Evolutionary conservation across 2,113 vertebrate species (phyloP).

Genomic region (Galeopterus variegatus): DNA sequence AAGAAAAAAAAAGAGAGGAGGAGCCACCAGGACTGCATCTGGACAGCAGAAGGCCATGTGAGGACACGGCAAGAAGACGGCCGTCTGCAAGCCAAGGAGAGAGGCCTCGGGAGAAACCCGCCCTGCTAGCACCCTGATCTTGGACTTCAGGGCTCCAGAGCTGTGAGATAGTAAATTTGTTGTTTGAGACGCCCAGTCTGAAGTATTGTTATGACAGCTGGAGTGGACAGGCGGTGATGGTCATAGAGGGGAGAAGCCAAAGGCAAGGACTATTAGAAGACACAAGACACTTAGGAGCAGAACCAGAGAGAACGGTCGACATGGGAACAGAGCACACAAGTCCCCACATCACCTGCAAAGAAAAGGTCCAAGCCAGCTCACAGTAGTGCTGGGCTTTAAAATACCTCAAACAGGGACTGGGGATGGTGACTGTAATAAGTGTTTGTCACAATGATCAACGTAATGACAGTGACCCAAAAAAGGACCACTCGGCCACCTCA

Average conservation of each 20-base stretch:
- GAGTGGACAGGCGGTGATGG: neutral
- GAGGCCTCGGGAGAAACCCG: no score
- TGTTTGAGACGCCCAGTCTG: neutral
- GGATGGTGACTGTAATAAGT: neutral
- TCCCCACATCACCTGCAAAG: neutral
- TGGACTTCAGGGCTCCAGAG: no score
- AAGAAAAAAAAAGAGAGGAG: no score
- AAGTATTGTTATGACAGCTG: neutral
- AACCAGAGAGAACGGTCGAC: no score
- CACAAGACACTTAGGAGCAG: neutral
- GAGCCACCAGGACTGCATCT: no score
- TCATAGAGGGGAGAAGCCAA: neutral
- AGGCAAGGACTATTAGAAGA: neutral
- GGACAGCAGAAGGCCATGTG: no score
- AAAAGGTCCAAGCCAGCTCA: neutral
- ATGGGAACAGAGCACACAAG: no score
- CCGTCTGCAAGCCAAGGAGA: no score
- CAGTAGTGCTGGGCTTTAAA: neutral
- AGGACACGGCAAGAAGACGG: no score
- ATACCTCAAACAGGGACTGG: neutral
- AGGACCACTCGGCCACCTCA: neutral
- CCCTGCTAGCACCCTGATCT: no score
- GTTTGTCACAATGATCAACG: neutral
- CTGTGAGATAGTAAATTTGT: neutral
- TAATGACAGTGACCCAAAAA: neutral